Percentiles rank a stretch among this genome's conserved stretches.
phyloP scores from a whole-genome alignment of 1,140 invertebrate genomes.

The Aphaenogaster ashmeadi region DNA sequence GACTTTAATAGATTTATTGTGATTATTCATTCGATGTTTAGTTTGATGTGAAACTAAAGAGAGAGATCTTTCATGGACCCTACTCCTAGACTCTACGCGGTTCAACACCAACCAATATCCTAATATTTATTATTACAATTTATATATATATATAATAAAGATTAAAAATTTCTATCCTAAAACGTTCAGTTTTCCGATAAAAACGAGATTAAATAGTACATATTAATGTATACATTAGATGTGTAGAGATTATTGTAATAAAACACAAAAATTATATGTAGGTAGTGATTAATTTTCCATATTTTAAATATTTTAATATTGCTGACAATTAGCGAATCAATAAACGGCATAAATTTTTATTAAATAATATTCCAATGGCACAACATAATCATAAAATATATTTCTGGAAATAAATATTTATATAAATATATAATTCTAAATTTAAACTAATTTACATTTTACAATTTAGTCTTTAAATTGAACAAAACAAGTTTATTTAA shows the following conservation, averaged over 20 bases:
- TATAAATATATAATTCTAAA: too few relatives aligned
- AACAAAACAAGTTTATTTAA: too few relatives aligned
- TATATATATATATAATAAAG: background rate
- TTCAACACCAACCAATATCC: slow-evolving; percentile 38
- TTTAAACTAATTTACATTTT: too few relatives aligned
- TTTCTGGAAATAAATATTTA: too few relatives aligned
- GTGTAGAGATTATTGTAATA: slow-evolving; percentile 21
- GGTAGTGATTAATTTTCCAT: background rate
- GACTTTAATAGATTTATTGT: background rate
- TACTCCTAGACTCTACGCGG: background rate
- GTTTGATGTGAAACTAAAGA: background rate
- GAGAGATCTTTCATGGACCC: background rate
- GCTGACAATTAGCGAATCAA: background rate
- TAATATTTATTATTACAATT: slow-evolving; percentile 53
- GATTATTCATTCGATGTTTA: slow-evolving; percentile 11
- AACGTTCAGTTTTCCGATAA: background rate
- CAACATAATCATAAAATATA: too few relatives aligned
- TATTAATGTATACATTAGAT: slow-evolving; percentile 18
- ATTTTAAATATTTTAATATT: background rate
- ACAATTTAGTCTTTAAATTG: too few relatives aligned
- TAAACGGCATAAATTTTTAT: background rate
- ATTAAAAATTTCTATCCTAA: background rate
- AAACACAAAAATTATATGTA: background rate
- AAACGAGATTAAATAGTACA: background rate
- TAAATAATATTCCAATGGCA: background rate